Evolutionary conservation across 2,888 invertebrate species (phyloP).

Genomic region (Nephrotoma guestfalica): DNA sequence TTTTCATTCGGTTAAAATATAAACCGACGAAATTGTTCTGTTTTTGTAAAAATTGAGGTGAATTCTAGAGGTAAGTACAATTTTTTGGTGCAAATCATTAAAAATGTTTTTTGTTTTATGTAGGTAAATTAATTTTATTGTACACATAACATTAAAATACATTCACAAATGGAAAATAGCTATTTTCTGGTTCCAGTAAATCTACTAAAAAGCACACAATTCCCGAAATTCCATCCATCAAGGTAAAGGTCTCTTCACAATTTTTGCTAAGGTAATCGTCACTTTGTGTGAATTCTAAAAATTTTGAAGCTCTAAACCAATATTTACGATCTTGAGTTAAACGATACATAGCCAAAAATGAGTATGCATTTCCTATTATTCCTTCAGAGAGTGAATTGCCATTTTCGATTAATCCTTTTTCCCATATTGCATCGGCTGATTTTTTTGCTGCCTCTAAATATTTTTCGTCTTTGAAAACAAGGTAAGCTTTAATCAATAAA

Average conservation of each 20-base stretch:
- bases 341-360: conserved; percentile 59
- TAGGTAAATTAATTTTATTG: not conserved
- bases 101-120: not conserved
- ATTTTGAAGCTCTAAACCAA: conserved; percentile 57
- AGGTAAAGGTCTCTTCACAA: conserved; percentile 64
- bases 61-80: too few relatives aligned
- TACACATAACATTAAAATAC: conserved; percentile 27
- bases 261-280: conserved; percentile 50
- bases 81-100: not conserved
- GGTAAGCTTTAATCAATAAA: conserved; percentile 65
- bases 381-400: conserved; percentile 88
- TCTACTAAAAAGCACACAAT: conserved; percentile 72
- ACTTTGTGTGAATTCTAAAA: conserved; percentile 57
- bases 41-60: too few relatives aligned
- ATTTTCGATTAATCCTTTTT: conserved; percentile 65
- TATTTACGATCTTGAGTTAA: conserved; percentile 56
- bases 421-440: conserved; percentile 68
- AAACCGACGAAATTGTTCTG: too few relatives aligned
- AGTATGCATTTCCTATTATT: conserved; percentile 69
- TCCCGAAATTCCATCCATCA: conserved; percentile 79
- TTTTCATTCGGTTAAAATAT: too few relatives aligned
- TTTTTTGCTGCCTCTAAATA: conserved; percentile 52
- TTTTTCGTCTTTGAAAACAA: conserved; percentile 54
- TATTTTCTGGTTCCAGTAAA: conserved; percentile 52
- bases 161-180: conserved; percentile 75